Conservation (phyloP, 2,113 vertebrate species). For the Bettongia penicillata region DNA sequence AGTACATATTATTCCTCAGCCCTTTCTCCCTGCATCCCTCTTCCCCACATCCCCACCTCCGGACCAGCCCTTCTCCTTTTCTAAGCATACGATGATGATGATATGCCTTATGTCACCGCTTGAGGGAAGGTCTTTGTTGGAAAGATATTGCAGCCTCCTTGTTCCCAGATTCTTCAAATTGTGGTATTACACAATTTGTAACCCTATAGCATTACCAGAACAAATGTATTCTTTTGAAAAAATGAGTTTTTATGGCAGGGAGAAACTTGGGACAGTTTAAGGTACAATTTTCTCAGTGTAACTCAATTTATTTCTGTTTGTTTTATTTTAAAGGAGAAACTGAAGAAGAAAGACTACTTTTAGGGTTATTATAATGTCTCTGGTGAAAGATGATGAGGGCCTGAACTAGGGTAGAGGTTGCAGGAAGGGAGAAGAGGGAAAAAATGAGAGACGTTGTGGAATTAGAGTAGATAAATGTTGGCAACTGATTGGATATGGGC, state of each 20-base stretch:
- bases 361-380: not conserved
- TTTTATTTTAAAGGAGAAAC: not conserved
- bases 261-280: not conserved
- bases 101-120: not conserved
- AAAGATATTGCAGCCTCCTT: not conserved
- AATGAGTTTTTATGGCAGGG: not conserved
- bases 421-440: not conserved
- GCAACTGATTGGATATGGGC: not conserved
- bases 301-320: not conserved
- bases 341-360: not conserved
- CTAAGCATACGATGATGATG: not conserved
- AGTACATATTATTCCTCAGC: not conserved
- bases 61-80: not conserved
- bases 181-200: not conserved
- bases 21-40: not conserved
- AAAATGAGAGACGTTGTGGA: not conserved
- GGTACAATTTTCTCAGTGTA: not conserved
- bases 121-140: not conserved
- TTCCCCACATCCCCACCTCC: not conserved
- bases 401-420: not conserved
- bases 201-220: not conserved
- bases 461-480: not conserved
- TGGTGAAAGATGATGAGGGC: not conserved
- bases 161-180: not conserved
- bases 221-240: not conserved